Conservation (phyloP, 2,888 invertebrate species). For the Harmothoe impar region DNA sequence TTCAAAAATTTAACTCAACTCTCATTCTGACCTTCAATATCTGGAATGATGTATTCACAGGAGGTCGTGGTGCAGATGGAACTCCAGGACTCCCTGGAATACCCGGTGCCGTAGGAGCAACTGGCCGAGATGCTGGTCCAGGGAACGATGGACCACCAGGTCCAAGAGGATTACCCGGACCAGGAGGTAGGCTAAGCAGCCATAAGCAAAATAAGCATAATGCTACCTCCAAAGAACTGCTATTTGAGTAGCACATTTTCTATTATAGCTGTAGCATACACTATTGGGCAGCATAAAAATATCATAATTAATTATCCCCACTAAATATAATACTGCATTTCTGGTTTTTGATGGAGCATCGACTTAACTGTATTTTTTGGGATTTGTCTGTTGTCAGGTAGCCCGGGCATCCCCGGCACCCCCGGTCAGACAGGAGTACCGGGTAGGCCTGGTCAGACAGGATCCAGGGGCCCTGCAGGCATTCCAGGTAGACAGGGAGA, state of each 20-base stretch:
- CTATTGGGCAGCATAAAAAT: too few species aligned
- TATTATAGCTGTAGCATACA: too few species aligned
- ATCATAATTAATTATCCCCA: too few species aligned
- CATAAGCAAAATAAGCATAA: too few species aligned
- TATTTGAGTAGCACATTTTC: too few species aligned
- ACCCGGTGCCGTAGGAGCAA: neutral
- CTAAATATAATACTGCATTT: neutral
- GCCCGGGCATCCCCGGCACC: conserved; percentile 67
- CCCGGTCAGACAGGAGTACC: conserved; percentile 59
- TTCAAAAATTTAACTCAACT: too few species aligned
- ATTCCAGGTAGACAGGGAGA: conserved; percentile 59
- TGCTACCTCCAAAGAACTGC: too few species aligned
- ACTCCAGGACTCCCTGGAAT: neutral
- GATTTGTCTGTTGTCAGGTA: conserved; percentile 58
- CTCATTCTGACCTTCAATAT: too few species aligned
- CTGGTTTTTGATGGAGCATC: neutral
- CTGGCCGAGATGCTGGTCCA: neutral
- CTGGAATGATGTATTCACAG: neutral
- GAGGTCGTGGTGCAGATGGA: neutral
- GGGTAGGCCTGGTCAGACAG: neutral
- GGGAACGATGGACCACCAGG: conserved; percentile 23
- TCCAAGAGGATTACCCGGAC: neutral
- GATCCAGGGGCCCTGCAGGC: conserved; percentile 59
- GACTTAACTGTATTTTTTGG: too few species aligned
- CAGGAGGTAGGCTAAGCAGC: neutral